Evolutionary conservation across 2,797 vertebrate genomes (phyloP).

Genomic region (Scolopax bukidnonensis): DNA sequence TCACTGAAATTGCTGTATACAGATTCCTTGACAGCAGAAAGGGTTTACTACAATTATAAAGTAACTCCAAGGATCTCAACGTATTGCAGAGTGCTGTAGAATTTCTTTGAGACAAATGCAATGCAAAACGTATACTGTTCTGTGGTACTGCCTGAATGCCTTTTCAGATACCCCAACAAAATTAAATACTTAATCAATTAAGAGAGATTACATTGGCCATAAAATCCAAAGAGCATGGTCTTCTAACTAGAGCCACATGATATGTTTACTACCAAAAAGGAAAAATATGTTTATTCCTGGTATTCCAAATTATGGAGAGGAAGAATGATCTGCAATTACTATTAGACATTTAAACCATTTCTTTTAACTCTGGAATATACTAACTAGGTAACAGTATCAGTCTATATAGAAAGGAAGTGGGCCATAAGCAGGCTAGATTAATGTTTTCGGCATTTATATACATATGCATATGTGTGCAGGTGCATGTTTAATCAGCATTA

Average conservation of each 20-base stretch:
- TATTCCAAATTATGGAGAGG: background rate
- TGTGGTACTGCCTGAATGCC: slow-evolving; percentile 32
- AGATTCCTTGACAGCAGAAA: background rate
- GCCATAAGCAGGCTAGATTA: background rate
- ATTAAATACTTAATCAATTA: slow-evolving; percentile 32
- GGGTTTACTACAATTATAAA: background rate
- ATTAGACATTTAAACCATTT: background rate
- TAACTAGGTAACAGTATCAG: background rate
- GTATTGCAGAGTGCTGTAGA: background rate
- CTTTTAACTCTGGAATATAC: background rate
- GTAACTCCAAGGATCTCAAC: background rate
- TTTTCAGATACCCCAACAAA: slow-evolving; percentile 24
- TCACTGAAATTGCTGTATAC: background rate
- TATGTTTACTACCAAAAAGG: background rate
- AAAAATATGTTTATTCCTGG: slow-evolving; percentile 4
- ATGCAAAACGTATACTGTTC: background rate
- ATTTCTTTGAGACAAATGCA: slow-evolving; percentile 3
- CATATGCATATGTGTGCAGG: fast-evolving
- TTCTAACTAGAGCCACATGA: slow-evolving; percentile 13
- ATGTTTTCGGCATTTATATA: background rate
- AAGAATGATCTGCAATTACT: background rate
- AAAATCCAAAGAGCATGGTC: slow-evolving; percentile 7
- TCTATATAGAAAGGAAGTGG: background rate
- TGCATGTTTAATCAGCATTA: background rate
- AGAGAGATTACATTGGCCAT: slow-evolving; percentile 32